A percentile compares a stretch with the other conserved stretches of the same genome.
Evolutionary conservation across 2,888 invertebrate species (phyloP).

Genomic region (Lasioglossum vierecki): DNA sequence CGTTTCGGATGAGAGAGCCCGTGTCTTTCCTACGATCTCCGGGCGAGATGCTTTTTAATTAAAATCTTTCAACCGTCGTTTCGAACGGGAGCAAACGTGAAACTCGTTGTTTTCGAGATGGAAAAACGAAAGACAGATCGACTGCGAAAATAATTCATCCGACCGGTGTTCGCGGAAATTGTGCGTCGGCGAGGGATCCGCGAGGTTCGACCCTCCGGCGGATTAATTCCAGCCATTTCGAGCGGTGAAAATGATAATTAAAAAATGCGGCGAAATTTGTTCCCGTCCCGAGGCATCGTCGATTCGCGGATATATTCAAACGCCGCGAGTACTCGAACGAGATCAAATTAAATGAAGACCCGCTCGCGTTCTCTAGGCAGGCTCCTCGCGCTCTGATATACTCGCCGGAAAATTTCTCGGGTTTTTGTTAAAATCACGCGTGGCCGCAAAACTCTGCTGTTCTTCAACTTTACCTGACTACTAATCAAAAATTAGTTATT

Average conservation of each 20-base stretch:
- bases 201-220: constrained; percentile 32
- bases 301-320: constrained; percentile 6
- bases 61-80: constrained; percentile 9
- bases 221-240: constrained; percentile 55
- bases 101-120: constrained; percentile 33
- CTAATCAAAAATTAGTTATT: neutral
- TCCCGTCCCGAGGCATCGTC: constrained; percentile 15
- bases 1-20: neutral
- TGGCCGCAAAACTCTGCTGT: neutral
- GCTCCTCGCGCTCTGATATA: neutral
- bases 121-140: constrained; percentile 44
- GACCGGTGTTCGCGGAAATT: constrained; percentile 36
- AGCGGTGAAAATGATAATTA: constrained; percentile 46
- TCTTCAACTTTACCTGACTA: neutral
- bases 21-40: neutral
- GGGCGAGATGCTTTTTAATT: constrained; percentile 23
- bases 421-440: neutral
- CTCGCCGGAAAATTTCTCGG: neutral
- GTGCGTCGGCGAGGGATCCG: constrained; percentile 33
- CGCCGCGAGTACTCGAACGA: neutral
- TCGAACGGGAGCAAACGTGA: neutral
- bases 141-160: constrained; percentile 57
- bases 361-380: neutral
- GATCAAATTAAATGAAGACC: neutral
- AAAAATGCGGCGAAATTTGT: constrained; percentile 27